Base-by-base conservation (phyloP, 2,113 vertebrate genomes). In the Balaenoptera acutorostrata region DNA sequence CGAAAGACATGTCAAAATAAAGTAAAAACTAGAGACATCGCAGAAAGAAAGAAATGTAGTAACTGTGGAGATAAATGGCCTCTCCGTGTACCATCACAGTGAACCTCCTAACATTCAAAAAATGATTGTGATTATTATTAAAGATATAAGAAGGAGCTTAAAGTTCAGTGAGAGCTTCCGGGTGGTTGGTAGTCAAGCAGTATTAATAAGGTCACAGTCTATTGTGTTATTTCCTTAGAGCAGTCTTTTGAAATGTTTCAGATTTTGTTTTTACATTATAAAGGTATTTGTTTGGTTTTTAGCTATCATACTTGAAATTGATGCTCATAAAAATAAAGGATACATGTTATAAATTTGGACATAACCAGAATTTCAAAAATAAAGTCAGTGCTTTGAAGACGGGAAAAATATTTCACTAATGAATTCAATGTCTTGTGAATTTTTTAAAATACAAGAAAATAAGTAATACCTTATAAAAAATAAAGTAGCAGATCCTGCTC, bases 401-500 rank as follows among this genome's bases (percentile, higher is more conserved):
- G 52, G 82, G 11, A 68, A 92, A 93, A 90, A 41, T 66, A 92
- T 93, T 92, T 97, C 96, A 95, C 46, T 72, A 75, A 81, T 75
- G 81, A 95, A 94, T 78, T 63, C 27, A 59, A 39, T 74, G 68
- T 31, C 88, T 92, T 95, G 71, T 95, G n/a, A 97, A 95, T 93
- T 94, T 98, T 97, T 95, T 6, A 93, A 96, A 95, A 68, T 90
- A 57, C 8, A 90, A 96, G 96, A 96, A 86, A 97, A 97, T 90
- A 92, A 92, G 96, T 97, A 92, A 97, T 97, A 78, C 31, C 82
- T 96, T 95, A 97, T 95, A 66, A 97, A 96, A 97, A 97, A 96
- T 88, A 90, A 93, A 97, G 20, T 61, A 97, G 96, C 59, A 97
- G 74, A 92, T 88, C 71, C 33, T 86, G 39, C 84, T 85, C 84